Evolutionary conservation across 2,888 invertebrate genomes (phyloP), one percentile per base, ranked within the genome.

Genomic region (Leptura quadrifasciata): DNA sequence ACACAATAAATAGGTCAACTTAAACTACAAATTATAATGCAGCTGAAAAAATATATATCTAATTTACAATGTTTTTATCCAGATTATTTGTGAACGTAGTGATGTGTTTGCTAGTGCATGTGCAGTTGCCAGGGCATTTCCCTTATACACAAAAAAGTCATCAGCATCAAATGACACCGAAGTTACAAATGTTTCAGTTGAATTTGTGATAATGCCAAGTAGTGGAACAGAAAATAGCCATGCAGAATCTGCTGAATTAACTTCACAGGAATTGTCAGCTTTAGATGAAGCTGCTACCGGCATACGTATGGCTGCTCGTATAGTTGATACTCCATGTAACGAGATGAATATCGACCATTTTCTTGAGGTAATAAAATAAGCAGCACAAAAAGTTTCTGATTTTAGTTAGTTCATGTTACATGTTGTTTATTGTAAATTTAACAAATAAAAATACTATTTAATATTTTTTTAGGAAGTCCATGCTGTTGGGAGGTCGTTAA

Each of bases 271-370:
- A 77, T 79, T 93, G 12, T 80, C 86, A 35, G 90, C 91, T 0
- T 85, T 95, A 21, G 91, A 93, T 72, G 90, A 91, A 65, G 91
- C 93, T 0, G 92, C 93, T 0, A 90, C 91, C 79, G 93, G 92
- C 1, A 92, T 96, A 15, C 91, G 96, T 5, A 90, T 95, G 27
- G 93, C 96, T 0, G 96, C 96, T 0, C 91, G 93, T 81, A 94
- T 97, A 81, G 95, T 97, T 0, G 97, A 97, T 88, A 94, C 93
- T 15, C 97, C 97, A 0, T 95, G 96, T 87, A 95, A 94, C 85
- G 93, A 95, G 82, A 95, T 97, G 95, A 93, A 95, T 85, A 95
- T 96, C 0, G 93, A 94, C 86, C 91, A 92, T 78, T 96, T 97
- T 85, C 90, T 97, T 47, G 91, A 94, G 89, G 95, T 94, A 84